Evolutionary conservation across 2,797 vertebrate species (phyloP).

Genomic region (Bucorvus abyssinicus): DNA sequence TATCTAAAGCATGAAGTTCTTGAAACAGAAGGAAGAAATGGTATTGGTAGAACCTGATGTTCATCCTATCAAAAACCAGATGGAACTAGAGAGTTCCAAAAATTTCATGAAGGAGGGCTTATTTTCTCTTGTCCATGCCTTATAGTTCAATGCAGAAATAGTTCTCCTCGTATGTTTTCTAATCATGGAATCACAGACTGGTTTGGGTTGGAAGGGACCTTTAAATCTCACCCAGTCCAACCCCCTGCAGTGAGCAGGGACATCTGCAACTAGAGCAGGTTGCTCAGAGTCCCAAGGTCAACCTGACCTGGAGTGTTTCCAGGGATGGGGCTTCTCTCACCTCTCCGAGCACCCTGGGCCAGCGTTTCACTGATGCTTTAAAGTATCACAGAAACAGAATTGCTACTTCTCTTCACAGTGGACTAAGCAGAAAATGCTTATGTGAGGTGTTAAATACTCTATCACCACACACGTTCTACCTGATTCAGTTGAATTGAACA

Average conservation of each 20-base stretch:
- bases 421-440: neutral
- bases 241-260: neutral
- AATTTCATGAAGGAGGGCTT: neutral
- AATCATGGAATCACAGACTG: neutral
- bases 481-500: neutral
- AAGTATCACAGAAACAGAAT: neutral
- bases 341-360: neutral
- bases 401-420: neutral
- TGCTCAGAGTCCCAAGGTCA: neutral
- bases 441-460: neutral
- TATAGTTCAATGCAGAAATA: neutral
- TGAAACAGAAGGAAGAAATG: neutral
- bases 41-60: neutral
- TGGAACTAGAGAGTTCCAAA: neutral
- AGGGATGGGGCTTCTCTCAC: neutral
- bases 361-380: neutral
- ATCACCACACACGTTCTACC: neutral
- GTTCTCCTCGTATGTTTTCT: neutral
- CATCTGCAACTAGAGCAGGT: neutral
- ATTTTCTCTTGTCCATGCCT: neutral
- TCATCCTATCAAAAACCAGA: neutral
- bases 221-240: neutral
- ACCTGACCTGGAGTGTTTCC: neutral
- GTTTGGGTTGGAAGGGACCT: neutral
- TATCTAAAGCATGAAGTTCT: neutral